Evolutionary conservation across 2,113 vertebrate species (phyloP).

Genomic region (Phocoena sinus): DNA sequence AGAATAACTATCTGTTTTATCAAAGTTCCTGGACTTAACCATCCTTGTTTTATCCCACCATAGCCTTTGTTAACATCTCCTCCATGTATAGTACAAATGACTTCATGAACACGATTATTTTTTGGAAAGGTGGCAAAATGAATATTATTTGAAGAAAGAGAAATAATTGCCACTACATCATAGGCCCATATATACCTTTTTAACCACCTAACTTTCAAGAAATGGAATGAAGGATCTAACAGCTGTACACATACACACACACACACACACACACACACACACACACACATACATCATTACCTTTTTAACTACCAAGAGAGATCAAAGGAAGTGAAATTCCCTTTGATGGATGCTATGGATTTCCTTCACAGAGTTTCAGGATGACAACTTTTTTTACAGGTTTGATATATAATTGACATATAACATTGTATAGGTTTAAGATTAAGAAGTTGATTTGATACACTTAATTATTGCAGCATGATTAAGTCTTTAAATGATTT

Average conservation of each 20-base stretch:
- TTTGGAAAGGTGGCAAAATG: neutral
- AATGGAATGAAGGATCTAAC: neutral
- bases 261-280: neutral
- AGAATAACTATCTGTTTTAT: neutral
- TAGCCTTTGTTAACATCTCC: neutral
- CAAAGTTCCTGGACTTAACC: neutral
- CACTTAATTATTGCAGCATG: neutral
- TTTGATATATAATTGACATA: neutral
- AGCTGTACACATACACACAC: neutral
- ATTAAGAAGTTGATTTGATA: neutral
- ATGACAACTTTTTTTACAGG: neutral
- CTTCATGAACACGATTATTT: neutral
- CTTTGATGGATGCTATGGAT: neutral
- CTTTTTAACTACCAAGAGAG: neutral
- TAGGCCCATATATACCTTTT: neutral
- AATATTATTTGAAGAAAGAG: neutral
- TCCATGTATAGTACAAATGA: neutral
- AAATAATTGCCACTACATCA: neutral
- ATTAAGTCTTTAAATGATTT: neutral
- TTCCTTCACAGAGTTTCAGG: neutral
- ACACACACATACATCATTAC: neutral
- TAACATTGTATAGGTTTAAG: neutral
- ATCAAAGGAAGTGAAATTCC: neutral
- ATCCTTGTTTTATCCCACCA: neutral
- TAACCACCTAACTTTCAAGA: neutral